Conservation (phyloP, 2,797 vertebrate genomes). For the Eutrigla gurnardus region DNA sequence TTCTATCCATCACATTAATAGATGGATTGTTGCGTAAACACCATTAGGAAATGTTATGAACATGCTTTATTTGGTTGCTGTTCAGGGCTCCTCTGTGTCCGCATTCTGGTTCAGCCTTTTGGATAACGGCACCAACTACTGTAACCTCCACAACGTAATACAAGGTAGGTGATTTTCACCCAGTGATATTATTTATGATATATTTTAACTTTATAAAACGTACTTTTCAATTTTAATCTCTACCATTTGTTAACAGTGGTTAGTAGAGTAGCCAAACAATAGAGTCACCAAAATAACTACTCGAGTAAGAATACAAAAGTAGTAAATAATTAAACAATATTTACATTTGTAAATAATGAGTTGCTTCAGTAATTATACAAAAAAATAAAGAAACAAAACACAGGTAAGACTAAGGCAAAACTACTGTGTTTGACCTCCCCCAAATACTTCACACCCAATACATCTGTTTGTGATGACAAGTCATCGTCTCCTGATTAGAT, state of each 20-base stretch:
- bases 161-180: slow-evolving; percentile 42
- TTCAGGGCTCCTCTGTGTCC: slow-evolving; percentile 63
- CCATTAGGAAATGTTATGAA: not conserved
- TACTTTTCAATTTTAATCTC: too few relatives aligned
- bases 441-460: too few relatives aligned
- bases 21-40: not conserved
- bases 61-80: slow-evolving; percentile 4
- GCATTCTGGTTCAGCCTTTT: slow-evolving; percentile 66
- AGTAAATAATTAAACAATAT: not conserved
- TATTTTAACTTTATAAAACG: not conserved
- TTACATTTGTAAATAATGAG: not conserved
- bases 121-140: slow-evolving; percentile 79
- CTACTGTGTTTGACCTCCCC: too few relatives aligned
- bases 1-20: not conserved
- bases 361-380: not conserved
- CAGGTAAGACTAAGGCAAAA: too few relatives aligned
- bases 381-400: too few relatives aligned
- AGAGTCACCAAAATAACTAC: not conserved
- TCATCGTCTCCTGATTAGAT: too few relatives aligned
- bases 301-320: not conserved
- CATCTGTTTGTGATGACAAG: too few relatives aligned
- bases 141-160: slow-evolving; percentile 74
- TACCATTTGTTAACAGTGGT: too few relatives aligned
- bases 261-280: too few relatives aligned
- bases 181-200: not conserved